phyloP scores from a whole-genome alignment of 37 sponge, comb jelly and placozoan species.

The Chondrilla cf. caribensis region DNA sequence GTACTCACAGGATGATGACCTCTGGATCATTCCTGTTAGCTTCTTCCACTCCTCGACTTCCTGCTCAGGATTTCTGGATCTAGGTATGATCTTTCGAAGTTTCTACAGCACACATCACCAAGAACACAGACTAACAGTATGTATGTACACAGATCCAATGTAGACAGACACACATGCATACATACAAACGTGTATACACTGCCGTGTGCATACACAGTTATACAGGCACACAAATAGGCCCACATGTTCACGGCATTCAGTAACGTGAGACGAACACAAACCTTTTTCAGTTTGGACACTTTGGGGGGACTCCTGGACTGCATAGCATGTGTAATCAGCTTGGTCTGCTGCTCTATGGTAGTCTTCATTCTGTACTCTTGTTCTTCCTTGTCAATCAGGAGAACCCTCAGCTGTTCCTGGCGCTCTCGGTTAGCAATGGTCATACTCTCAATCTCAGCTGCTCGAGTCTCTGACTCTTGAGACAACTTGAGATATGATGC shows the following conservation, averaged over 20 bases:
- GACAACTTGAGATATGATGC: constrained; percentile 69
- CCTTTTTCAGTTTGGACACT: neutral
- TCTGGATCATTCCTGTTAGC: neutral
- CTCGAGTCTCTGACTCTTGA: constrained; percentile 19
- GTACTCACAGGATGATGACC: neutral
- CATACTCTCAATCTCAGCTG: constrained; percentile 19
- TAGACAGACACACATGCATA: no score
- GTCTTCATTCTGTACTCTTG: constrained; percentile 15
- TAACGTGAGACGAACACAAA: no score
- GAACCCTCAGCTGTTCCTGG: constrained; percentile 24
- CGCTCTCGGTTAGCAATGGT: constrained; percentile 28
- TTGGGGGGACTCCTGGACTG: neutral
- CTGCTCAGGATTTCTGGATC: neutral
- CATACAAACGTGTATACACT: no score
- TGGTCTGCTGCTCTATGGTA: constrained; percentile 24
- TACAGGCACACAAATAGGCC: no score
- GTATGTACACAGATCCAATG: no score
- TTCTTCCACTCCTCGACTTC: constrained; percentile 22
- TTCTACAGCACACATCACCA: neutral
- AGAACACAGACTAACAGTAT: neutral
- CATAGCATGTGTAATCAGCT: constrained; percentile 7
- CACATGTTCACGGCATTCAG: no score
- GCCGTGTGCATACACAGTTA: no score
- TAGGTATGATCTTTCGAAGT: neutral
- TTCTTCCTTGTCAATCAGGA: constrained; percentile 1